A percentile compares a stretch with the other conserved stretches of the same genome.
phyloP scores from a whole-genome alignment of 2,888 invertebrate genomes.

The Adineta ricciae region DNA sequence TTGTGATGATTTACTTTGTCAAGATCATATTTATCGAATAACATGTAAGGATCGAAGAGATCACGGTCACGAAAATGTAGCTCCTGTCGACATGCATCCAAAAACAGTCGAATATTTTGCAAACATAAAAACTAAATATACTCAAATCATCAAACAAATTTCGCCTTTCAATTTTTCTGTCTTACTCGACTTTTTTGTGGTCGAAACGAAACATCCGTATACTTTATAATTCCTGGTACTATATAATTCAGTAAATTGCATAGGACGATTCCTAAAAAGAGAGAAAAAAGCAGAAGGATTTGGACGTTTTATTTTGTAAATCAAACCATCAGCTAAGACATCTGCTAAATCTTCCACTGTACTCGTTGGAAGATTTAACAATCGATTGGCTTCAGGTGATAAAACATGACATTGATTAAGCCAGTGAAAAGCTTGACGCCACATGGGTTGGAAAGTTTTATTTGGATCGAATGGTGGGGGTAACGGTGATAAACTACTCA shows the following conservation, averaged over 20 bases:
- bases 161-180: not conserved
- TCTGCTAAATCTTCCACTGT: conserved; percentile 16
- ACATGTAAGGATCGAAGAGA: conserved; percentile 32
- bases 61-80: conserved; percentile 29
- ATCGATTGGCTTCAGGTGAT: not conserved
- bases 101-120: conserved; percentile 30
- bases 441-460: not conserved
- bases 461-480: not conserved
- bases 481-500: not conserved
- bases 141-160: not conserved
- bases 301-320: not conserved
- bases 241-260: conserved; percentile 8
- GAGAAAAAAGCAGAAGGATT: too few relatives aligned
- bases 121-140: conserved; percentile 30
- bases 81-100: conserved; percentile 17
- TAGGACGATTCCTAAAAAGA: not conserved
- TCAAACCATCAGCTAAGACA: not conserved
- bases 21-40: conserved; percentile 27
- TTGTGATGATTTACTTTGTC: conserved; percentile 1
- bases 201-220: not conserved
- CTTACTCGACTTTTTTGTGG: conserved; percentile 4
- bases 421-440: not conserved
- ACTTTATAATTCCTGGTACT: not conserved
- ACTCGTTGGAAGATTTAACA: not conserved
- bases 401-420: not conserved